Percentiles rank a stretch among this genome's conserved stretches.
Conservation (phyloP, 2,113 vertebrate species). For the Otis tarda region DNA sequence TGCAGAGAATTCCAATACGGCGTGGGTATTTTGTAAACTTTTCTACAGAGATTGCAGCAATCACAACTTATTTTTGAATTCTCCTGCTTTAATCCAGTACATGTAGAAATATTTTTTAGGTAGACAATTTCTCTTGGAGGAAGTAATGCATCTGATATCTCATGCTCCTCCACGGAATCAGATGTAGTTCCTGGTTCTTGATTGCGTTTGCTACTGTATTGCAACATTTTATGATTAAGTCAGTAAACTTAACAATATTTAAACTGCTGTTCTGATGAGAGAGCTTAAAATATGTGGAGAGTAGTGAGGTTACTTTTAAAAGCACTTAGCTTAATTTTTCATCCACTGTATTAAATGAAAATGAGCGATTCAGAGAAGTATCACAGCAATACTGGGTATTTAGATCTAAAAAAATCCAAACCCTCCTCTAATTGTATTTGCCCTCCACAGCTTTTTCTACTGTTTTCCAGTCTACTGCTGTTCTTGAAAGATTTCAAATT, state of each 20-base stretch:
- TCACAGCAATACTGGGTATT: not conserved
- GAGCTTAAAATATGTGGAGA: conserved; percentile 1
- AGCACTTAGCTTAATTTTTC: conserved; percentile 29
- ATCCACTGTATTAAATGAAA: not conserved
- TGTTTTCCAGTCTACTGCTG: not conserved
- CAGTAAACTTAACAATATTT: conserved; percentile 52
- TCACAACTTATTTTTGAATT: conserved; percentile 2
- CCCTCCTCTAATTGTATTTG: not conserved
- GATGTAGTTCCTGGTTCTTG: conserved; percentile 5
- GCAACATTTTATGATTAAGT: conserved; percentile 61
- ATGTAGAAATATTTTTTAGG: not conserved
- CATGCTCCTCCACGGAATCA: not conserved
- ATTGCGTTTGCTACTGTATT: conserved; percentile 39
- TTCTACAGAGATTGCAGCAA: not conserved
- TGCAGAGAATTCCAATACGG: not conserved
- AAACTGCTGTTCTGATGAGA: conserved; percentile 48
- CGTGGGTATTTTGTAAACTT: not conserved
- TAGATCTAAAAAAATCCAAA: not conserved
- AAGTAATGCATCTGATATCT: not conserved
- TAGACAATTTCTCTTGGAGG: not conserved
- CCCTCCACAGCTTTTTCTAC: not conserved
- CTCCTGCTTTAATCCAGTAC: not conserved
- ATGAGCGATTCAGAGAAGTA: not conserved
- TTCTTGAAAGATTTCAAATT: not conserved
- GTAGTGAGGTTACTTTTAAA: not conserved